These are phyloP conservation scores for Caenorhabditis zanzibari DNA, from an alignment of 2,888 invertebrate species.

Conservation along the genomic window DNA sequence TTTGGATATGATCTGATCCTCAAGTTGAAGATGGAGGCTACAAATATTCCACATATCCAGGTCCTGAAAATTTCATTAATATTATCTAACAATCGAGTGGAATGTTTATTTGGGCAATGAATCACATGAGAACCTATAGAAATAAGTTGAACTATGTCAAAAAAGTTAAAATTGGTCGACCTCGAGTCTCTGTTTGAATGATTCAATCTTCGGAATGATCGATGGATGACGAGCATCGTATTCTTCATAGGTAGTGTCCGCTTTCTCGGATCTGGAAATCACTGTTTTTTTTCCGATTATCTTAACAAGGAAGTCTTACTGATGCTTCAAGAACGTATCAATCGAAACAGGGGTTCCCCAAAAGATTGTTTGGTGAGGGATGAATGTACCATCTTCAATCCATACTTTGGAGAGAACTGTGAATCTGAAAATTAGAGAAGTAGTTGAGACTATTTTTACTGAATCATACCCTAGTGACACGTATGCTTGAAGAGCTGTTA, in stretches of 20 bases:
- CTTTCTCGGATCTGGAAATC: conserved; percentile 30
- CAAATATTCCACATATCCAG: conserved; percentile 41
- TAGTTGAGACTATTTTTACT: no score
- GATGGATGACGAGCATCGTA: conserved; percentile 56
- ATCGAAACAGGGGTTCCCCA: conserved; percentile 46
- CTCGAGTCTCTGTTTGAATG: conserved; percentile 48
- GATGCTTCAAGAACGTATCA: conserved; percentile 48
- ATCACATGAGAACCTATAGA: conserved; percentile 1
- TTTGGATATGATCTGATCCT: conserved; percentile 42
- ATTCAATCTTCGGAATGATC: conserved; percentile 46
- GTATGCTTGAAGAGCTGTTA: conserved; percentile 54
- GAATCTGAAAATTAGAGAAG: conserved; percentile 61
- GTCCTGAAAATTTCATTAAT: conserved; percentile 36
- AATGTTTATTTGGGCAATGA: conserved; percentile 35
- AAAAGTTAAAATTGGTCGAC: conserved; percentile 51
- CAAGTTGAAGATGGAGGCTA: conserved; percentile 35
- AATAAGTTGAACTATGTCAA: background rate
- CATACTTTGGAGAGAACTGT: conserved; percentile 60
- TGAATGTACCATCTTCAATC: conserved; percentile 62
- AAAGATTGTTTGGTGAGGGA: conserved; percentile 63
- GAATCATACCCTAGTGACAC: conserved; percentile 49
- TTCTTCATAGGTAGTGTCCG: conserved; percentile 37
- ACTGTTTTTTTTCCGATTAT: background rate
- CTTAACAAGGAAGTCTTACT: conserved; percentile 22
- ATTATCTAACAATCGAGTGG: background rate